Evolutionary conservation across 2,113 vertebrate genomes (phyloP).

Genomic region (Caretta caretta): DNA sequence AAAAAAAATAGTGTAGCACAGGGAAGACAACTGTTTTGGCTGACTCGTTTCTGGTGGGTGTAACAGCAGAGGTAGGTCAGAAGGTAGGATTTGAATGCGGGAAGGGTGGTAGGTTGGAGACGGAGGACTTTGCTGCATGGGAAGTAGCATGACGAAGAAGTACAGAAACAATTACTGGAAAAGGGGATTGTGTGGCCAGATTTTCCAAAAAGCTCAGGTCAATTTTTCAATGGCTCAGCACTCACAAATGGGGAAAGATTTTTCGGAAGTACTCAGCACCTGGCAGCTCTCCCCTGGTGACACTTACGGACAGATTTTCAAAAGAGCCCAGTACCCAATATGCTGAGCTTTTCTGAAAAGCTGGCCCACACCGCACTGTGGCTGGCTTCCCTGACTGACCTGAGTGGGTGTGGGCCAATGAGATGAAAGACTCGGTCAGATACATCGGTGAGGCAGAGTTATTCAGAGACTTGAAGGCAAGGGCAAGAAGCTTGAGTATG

Average conservation of each 20-base stretch:
- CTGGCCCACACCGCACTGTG: no score
- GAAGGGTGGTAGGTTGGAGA: background rate
- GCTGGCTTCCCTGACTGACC: no score
- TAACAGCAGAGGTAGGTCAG: background rate
- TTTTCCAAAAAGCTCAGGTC: background rate
- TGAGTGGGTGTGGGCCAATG: no score
- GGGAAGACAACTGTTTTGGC: background rate
- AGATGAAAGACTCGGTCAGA: no score
- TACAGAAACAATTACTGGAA: background rate
- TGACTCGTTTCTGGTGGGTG: background rate
- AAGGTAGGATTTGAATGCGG: background rate
- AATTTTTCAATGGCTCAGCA: background rate
- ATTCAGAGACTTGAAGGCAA: no score
- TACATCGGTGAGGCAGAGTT: no score
- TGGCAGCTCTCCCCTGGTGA: background rate
- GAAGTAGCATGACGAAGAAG: background rate
- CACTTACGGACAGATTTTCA: background rate
- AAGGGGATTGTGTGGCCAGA: background rate
- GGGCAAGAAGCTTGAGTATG: no score
- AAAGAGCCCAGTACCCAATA: background rate
- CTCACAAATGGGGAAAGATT: background rate
- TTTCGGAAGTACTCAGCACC: background rate
- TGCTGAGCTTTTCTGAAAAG: no score
- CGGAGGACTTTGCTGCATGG: background rate
- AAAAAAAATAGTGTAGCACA: background rate